A percentile compares a stretch with the other conserved stretches of the same genome.
Evolutionary conservation across 2,113 vertebrate genomes (phyloP).

Genomic region (Oryzias curvinotus): DNA sequence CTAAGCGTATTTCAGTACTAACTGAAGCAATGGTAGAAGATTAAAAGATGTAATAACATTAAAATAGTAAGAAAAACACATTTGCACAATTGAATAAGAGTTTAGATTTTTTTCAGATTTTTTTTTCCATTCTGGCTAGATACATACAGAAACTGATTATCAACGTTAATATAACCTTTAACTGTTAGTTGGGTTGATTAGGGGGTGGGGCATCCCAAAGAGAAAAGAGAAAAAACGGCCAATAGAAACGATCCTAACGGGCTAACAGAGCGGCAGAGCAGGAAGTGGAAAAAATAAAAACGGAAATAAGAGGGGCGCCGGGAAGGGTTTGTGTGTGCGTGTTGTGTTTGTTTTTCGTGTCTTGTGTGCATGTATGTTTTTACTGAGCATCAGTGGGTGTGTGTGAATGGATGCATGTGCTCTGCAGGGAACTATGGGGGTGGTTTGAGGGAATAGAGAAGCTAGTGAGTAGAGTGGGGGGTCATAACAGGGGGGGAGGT

Average conservation of each 20-base stretch:
- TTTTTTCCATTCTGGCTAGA: slow-evolving; percentile 74
- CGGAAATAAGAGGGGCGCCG: slow-evolving; percentile 14
- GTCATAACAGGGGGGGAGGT: slow-evolving; percentile 34
- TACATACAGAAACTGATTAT: slow-evolving; percentile 81
- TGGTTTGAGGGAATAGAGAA: slow-evolving; percentile 22
- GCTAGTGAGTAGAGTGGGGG: slow-evolving; percentile 28
- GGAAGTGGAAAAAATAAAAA: slow-evolving; percentile 29
- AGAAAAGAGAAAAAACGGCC: slow-evolving; percentile 63
- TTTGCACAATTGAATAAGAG: slow-evolving; percentile 79
- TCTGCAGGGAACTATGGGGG: slow-evolving; percentile 13
- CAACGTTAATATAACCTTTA: slow-evolving; percentile 80
- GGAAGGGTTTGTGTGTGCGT: slow-evolving; percentile 34
- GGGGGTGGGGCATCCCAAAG: slow-evolving; percentile 69
- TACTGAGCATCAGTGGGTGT: slow-evolving; percentile 9
- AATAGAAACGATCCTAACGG: slow-evolving; percentile 61
- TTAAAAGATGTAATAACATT: slow-evolving; percentile 80
- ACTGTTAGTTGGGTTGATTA: slow-evolving; percentile 77
- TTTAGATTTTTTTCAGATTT: slow-evolving; percentile 63
- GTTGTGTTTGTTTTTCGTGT: not conserved
- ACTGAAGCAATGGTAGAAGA: slow-evolving; percentile 81
- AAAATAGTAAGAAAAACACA: slow-evolving; percentile 78
- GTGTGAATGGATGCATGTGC: slow-evolving; percentile 10
- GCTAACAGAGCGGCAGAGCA: slow-evolving; percentile 45
- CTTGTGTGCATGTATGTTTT: slow-evolving; percentile 24
- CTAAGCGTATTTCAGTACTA: slow-evolving; percentile 82